phyloP scores from a whole-genome alignment of 2,113 vertebrate species.

The Eurypyga helias region DNA sequence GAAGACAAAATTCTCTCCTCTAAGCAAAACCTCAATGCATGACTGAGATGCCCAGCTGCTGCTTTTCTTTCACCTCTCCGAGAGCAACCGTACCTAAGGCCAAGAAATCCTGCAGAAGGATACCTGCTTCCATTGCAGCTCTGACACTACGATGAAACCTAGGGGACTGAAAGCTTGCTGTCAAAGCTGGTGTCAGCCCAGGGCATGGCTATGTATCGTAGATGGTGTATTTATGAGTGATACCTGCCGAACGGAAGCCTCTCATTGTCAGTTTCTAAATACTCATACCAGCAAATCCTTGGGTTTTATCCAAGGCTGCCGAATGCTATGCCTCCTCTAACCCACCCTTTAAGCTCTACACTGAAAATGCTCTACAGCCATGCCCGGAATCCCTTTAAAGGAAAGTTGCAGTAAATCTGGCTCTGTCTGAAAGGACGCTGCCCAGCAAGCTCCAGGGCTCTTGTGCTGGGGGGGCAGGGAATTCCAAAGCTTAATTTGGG shows the following conservation, averaged over 20 bases:
- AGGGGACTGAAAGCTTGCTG: neutral
- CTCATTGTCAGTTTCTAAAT: neutral
- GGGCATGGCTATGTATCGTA: neutral
- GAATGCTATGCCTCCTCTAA: neutral
- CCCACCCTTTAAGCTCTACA: neutral
- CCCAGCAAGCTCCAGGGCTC: neutral
- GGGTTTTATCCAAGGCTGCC: neutral
- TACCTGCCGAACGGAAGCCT: neutral
- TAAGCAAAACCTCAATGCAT: neutral
- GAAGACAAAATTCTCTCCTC: neutral
- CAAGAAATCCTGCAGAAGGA: neutral
- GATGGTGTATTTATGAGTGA: neutral
- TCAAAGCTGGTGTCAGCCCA: neutral
- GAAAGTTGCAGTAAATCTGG: neutral
- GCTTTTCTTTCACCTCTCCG: neutral
- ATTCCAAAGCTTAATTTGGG: neutral
- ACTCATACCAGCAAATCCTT: neutral
- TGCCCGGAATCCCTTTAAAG: neutral
- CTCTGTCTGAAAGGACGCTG: neutral
- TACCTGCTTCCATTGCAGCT: neutral
- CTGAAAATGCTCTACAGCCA: neutral
- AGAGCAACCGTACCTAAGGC: neutral
- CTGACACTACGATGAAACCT: accelerated
- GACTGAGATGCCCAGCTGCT: neutral
- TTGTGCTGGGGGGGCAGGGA: neutral